Conservation (phyloP, 2,113 vertebrate genomes). For the Myocastor coypus region DNA sequence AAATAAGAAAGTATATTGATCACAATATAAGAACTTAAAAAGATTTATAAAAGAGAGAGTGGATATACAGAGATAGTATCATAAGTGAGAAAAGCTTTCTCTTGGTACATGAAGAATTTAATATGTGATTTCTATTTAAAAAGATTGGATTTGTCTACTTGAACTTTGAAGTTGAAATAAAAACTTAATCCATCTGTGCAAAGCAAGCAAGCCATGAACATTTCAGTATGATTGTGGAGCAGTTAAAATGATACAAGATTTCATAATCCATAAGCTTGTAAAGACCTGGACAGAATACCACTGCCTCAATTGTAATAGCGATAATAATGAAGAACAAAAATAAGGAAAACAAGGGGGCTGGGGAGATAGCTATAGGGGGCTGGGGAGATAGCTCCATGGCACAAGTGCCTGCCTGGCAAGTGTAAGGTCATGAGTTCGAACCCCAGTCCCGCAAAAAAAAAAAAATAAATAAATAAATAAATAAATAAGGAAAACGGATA, state of each 20-base stretch:
- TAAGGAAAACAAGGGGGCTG: neutral
- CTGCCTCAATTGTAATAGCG: neutral
- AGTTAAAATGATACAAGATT: neutral
- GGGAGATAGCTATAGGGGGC: no score
- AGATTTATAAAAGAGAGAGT: neutral
- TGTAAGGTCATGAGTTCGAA: no score
- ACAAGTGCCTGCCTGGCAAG: no score
- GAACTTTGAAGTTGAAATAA: conserved; percentile 21
- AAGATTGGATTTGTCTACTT: neutral
- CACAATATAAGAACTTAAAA: neutral
- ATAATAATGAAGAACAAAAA: neutral
- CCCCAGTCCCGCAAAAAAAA: no score
- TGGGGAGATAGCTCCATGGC: no score
- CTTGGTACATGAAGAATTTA: conserved; percentile 5
- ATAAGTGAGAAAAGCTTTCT: conserved; percentile 1
- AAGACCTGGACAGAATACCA: neutral
- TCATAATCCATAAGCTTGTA: neutral
- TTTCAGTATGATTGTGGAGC: neutral
- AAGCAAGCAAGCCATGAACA: conserved; percentile 16
- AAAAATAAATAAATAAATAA: no score
- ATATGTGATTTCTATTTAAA: conserved; percentile 2
- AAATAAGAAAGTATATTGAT: neutral
- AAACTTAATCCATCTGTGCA: neutral
- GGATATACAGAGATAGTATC: conserved; percentile 16
- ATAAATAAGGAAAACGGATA: neutral